phyloP scores from a whole-genome alignment of 2,888 invertebrate species.

The Acanthococcus lagerstroemiae region DNA sequence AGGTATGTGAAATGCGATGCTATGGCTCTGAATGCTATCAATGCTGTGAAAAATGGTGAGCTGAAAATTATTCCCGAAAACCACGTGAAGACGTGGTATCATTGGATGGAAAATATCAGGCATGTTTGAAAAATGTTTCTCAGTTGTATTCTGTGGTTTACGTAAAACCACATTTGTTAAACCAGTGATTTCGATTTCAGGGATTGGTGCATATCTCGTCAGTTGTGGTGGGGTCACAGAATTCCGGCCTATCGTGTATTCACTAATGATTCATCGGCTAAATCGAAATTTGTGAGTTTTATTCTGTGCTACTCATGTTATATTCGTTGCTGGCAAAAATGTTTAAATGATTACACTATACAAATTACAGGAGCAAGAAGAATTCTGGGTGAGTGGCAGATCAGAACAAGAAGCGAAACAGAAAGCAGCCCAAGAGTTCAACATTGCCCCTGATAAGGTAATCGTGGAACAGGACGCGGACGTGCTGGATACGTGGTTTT shows the following conservation, averaged over 20 bases:
- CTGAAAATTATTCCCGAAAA: slow-evolving; percentile 82
- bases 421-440: slow-evolving; percentile 67
- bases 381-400: slow-evolving; percentile 52
- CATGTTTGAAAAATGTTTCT: too few relatives aligned
- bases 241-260: slow-evolving; percentile 84
- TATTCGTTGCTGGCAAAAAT: too few relatives aligned
- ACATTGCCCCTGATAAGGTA: slow-evolving; percentile 48
- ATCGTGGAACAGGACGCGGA: slow-evolving; percentile 74
- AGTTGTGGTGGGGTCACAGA: slow-evolving; percentile 99
- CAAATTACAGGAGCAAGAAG: slow-evolving; percentile 40
- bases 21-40: slow-evolving; percentile 79
- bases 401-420: slow-evolving; percentile 59
- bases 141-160: too few relatives aligned
- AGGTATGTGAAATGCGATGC: slow-evolving; percentile 77
- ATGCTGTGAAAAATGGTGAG: slow-evolving; percentile 66
- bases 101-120: slow-evolving; percentile 90
- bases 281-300: background rate
- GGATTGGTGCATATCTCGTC: slow-evolving; percentile 98
- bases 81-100: slow-evolving; percentile 86
- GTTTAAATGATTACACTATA: too few relatives aligned
- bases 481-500: slow-evolving; percentile 99
- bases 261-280: background rate
- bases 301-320: background rate
- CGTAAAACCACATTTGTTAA: too few relatives aligned
- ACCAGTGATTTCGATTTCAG: slow-evolving; percentile 46